Conservation (phyloP, 2,888 invertebrate species). For the Morinoia aosen region DNA sequence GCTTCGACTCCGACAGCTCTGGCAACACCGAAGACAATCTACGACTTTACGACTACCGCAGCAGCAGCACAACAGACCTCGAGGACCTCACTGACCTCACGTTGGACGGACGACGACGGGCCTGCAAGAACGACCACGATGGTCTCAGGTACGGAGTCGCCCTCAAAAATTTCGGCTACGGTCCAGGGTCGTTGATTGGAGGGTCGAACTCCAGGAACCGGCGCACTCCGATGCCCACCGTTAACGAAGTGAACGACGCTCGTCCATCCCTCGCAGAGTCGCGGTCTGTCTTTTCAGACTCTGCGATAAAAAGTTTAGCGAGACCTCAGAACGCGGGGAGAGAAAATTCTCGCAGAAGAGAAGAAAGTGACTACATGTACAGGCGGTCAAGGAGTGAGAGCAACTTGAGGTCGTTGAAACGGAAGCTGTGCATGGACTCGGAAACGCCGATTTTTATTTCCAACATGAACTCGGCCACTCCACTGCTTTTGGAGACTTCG, state of each 20-base stretch:
- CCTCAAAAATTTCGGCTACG: not conserved
- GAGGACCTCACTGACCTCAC: conserved; percentile 44
- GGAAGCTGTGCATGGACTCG: not conserved
- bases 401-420: conserved; percentile 13
- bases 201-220: not conserved
- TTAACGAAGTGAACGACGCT: not conserved
- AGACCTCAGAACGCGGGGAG: not conserved
- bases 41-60: conserved; percentile 38
- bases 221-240: not conserved
- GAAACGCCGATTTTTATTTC: not conserved
- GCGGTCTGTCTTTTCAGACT: conserved; percentile 42
- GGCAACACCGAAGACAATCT: conserved; percentile 25
- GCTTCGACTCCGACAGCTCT: conserved; percentile 38
- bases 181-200: not conserved
- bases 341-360: not conserved
- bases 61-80: conserved; percentile 40
- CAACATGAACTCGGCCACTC: not conserved
- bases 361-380: not conserved
- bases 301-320: not conserved
- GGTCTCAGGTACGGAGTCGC: not conserved
- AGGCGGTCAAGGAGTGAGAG: conserved; percentile 39
- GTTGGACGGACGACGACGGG: not conserved
- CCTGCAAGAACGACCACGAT: not conserved
- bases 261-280: not conserved
- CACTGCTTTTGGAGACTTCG: not conserved